A percentile compares a stretch with the other conserved stretches of the same genome.
phyloP scores from a whole-genome alignment of 2,888 invertebrate genomes.

The Luffia ferchaultella region DNA sequence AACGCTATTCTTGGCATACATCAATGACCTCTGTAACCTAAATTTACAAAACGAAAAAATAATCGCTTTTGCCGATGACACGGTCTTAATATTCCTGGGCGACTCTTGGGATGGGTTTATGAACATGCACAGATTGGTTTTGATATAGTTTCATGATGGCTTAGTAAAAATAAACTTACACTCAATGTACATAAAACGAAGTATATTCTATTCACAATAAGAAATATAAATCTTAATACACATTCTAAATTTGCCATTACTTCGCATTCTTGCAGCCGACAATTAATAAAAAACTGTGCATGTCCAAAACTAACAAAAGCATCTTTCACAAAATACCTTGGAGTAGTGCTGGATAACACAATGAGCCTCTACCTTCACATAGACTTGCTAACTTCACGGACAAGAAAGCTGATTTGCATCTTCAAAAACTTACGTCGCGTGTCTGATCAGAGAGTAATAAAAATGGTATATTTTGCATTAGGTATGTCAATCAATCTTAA shows the following conservation, averaged over 20 bases:
- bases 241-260: background rate
- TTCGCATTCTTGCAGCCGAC: background rate
- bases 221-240: background rate
- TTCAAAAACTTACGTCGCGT: background rate
- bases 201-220: slow-evolving; percentile 1
- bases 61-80: background rate
- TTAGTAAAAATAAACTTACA: background rate
- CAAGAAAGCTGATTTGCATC: background rate
- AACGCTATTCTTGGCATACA: background rate
- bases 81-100: background rate
- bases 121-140: background rate
- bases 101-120: background rate
- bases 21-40: slow-evolving; percentile 3
- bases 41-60: background rate
- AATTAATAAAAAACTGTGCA: background rate
- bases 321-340: background rate
- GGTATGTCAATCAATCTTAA: slow-evolving; percentile 1
- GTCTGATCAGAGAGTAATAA: background rate
- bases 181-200: background rate
- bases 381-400: background rate
- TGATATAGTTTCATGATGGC: background rate
- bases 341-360: too few species aligned
- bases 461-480: slow-evolving; percentile 4
- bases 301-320: background rate
- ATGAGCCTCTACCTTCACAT: background rate